Base-by-base conservation (phyloP, 1,140 invertebrate species). In the Heliconius melpomene region DNA sequence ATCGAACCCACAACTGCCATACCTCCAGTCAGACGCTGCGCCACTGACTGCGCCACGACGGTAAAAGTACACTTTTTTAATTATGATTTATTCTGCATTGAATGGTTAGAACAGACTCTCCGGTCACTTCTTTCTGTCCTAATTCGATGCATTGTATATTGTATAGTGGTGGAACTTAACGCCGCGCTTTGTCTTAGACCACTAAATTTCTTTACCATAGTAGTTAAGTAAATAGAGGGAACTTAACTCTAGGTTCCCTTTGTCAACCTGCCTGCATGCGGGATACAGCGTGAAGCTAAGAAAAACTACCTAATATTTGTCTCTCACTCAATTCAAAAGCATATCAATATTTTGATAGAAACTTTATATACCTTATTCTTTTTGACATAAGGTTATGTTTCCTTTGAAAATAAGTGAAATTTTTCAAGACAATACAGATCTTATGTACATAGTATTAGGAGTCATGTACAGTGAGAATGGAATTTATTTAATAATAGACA, bases 401-500 rank as follows among this genome's bases (percentile, higher is more conserved):
- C 20, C 18, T 16, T 36, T 20, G 75, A 13, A 26, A 20, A 66
- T 46, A 57, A 72, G 72, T 23, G 23, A 75, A 79, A 54, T 38
- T 74, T 75, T 71, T 29, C 66, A 29, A 50, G 32, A 79, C 29
- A 76, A 76, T 76, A 40, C 29, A 46, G 70, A 32, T 50, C 66
- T 76, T 79, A 79, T 79, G 36, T 38, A 20, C 9, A 72, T 71
- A 75, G 74, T 26, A 36, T 72, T 79, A 79, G 72, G 79, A 74
- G 46, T 60, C 46, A 46, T 76, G 54, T 57, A 74, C 18, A 70
- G 36, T 40, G 20, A 46, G 74, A 72, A 80, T 76, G 79, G 79
- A 57, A 76, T 76, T 46, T 80, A 76, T 80, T 79, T 80, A 76
- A 80, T 80, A 80, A 76, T 80, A 76, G 60, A 77, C 75, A 77